Percentiles rank a stretch among this genome's conserved stretches.
Conservation (phyloP, 2,113 vertebrate genomes). For the Oostethus manadensis region DNA sequence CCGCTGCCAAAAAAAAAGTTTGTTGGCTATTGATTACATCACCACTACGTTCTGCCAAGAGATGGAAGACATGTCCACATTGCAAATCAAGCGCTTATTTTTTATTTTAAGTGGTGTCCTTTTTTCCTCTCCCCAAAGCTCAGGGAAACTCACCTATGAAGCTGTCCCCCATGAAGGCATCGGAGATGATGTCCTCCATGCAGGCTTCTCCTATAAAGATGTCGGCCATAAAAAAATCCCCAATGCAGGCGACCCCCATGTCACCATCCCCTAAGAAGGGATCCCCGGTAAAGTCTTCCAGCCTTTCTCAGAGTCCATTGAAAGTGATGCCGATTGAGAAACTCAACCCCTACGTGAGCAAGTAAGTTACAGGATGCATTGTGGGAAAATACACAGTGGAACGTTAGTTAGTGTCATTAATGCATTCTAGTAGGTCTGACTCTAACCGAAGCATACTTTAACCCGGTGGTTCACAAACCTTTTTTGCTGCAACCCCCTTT, state of each 20-base stretch:
- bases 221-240: slow-evolving; percentile 17
- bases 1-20: not conserved
- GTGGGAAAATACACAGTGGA: not conserved
- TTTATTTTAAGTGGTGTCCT: not conserved
- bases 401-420: too few species aligned
- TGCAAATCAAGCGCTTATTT: not conserved
- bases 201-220: not conserved
- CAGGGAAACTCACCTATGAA: slow-evolving; percentile 40
- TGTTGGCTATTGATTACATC: not conserved
- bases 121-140: slow-evolving; percentile 39
- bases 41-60: not conserved
- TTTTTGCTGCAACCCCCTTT: too few species aligned
- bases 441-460: too few species aligned
- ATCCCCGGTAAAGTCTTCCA: not conserved
- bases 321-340: slow-evolving; percentile 78
- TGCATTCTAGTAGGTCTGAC: too few species aligned
- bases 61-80: not conserved
- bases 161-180: slow-evolving; percentile 7
- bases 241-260: slow-evolving; percentile 20
- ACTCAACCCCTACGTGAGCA: slow-evolving; percentile 84
- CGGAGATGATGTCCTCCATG: too few species aligned
- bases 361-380: slow-evolving; percentile 54
- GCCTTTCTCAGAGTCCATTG: slow-evolving; percentile 62
- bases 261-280: slow-evolving; percentile 8
- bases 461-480: too few species aligned